Conservation (phyloP, 2,113 vertebrate species). For the Pavo muticus region DNA sequence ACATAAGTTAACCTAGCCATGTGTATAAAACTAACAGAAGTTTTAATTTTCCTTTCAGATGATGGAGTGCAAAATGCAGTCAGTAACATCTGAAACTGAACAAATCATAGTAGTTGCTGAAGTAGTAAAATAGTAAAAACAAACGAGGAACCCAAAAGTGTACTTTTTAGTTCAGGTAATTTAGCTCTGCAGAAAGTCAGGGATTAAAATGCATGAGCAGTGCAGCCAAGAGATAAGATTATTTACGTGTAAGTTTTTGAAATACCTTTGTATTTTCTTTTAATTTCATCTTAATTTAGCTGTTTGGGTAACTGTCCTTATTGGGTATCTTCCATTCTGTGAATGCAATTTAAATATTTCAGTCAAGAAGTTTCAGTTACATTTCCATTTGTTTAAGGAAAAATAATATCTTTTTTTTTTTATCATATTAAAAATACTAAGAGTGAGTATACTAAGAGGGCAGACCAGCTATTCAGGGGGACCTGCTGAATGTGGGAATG, state of each 20-base stretch:
- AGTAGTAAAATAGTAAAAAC: neutral
- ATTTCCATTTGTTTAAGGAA: neutral
- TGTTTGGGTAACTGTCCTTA: neutral
- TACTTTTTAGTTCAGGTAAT: neutral
- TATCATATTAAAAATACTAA: neutral
- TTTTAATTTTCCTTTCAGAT: slow-evolving; percentile 32
- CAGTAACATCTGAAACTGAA: slow-evolving; percentile 16
- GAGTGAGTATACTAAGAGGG: neutral
- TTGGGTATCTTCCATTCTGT: neutral
- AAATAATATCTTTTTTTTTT: neutral
- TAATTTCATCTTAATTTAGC: neutral
- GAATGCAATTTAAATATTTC: neutral
- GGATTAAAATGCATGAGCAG: neutral
- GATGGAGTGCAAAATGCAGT: neutral
- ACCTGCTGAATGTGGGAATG: neutral
- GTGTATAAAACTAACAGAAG: neutral
- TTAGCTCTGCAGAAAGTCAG: neutral
- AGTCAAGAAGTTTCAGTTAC: neutral
- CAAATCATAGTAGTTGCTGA: slow-evolving; percentile 12
- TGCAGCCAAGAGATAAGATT: neutral
- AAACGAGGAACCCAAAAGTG: neutral
- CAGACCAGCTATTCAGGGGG: neutral
- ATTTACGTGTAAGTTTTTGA: neutral
- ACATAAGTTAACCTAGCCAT: neutral
- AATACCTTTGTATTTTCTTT: neutral